A percentile compares a stretch with the other conserved stretches of the same genome.
Conservation (phyloP, 2,113 vertebrate species). For the Andinoacara biseriatus region DNA sequence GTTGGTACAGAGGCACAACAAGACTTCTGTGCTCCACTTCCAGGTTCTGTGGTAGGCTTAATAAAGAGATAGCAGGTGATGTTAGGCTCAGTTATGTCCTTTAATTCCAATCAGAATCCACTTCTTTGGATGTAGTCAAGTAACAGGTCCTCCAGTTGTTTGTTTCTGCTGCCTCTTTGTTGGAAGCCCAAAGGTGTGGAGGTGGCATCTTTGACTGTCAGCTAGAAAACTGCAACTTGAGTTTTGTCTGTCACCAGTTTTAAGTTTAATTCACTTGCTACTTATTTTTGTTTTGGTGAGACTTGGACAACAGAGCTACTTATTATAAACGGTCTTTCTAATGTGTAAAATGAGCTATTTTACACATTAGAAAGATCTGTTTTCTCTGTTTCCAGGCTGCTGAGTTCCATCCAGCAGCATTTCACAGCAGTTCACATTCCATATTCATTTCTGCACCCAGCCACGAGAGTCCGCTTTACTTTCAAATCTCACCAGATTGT, state of each 20-base stretch:
- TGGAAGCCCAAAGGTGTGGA: no score
- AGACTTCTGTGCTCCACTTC: not conserved
- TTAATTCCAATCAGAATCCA: fast-evolving
- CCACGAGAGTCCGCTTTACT: no score
- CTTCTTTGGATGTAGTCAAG: no score
- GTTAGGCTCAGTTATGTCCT: not conserved
- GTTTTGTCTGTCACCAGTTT: fast-evolving
- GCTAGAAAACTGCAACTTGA: no score
- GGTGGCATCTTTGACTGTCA: no score
- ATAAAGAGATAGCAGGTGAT: not conserved
- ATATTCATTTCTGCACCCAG: no score
- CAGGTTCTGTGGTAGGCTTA: not conserved
- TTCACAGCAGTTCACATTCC: no score
- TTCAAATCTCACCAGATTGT: no score
- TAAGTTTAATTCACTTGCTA: not conserved
- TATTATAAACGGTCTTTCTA: no score
- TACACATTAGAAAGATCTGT: not conserved
- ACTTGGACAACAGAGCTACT: not conserved
- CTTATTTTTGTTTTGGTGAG: not conserved
- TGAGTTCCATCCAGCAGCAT: no score
- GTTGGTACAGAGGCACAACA: fast-evolving
- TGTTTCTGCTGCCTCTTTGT: not conserved
- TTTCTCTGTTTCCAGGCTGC: not conserved
- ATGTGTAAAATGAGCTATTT: not conserved
- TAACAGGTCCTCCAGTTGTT: not conserved